A percentile compares a stretch with the other conserved stretches of the same genome.
These are phyloP conservation scores for Drosophila sechellia DNA, from an alignment of 1,140 invertebrate genomes.

Conservation along the genomic window DNA sequence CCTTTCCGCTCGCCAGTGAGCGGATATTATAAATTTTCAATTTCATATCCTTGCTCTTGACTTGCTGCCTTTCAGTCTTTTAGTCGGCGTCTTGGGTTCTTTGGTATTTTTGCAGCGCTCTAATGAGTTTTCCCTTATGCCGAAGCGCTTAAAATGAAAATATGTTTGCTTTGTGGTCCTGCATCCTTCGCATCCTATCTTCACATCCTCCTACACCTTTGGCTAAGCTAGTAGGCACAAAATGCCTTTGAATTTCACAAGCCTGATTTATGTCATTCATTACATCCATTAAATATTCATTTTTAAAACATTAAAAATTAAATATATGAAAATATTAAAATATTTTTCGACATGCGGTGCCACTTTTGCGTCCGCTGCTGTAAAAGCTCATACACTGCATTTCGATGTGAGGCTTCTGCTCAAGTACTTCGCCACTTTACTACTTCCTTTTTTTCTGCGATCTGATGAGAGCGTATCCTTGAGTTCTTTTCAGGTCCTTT, in stretches of 20 bases:
- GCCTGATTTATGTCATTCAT: too few species aligned
- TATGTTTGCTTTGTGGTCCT: constrained; percentile 70
- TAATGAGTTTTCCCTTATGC: constrained; percentile 75
- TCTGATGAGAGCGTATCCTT: constrained; percentile 66
- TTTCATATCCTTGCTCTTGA: constrained; percentile 54
- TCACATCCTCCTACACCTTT: neutral
- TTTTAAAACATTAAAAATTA: too few species aligned
- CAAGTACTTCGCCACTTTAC: constrained; percentile 60
- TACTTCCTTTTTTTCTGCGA: constrained; percentile 37
- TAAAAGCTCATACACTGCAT: constrained; percentile 9
- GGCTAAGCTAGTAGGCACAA: neutral
- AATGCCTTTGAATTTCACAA: too few species aligned
- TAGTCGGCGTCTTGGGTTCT: constrained; percentile 36
- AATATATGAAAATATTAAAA: too few species aligned
- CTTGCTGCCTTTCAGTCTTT: constrained; percentile 30
- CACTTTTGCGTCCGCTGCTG: neutral
- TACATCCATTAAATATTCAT: too few species aligned
- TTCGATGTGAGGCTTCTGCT: constrained; percentile 58
- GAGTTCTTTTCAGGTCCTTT: constrained; percentile 36
- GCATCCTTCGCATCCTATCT: constrained; percentile 25
- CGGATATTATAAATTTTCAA: constrained; percentile 83
- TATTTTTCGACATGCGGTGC: neutral
- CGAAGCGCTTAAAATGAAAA: constrained; percentile 68
- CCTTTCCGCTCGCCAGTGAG: neutral
- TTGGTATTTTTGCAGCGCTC: constrained; percentile 64